Percentiles rank a stretch among this genome's conserved stretches.
These are phyloP conservation scores for Neodiprion lecontei DNA, from an alignment of 1,140 invertebrate species.

Conservation along the genomic window DNA sequence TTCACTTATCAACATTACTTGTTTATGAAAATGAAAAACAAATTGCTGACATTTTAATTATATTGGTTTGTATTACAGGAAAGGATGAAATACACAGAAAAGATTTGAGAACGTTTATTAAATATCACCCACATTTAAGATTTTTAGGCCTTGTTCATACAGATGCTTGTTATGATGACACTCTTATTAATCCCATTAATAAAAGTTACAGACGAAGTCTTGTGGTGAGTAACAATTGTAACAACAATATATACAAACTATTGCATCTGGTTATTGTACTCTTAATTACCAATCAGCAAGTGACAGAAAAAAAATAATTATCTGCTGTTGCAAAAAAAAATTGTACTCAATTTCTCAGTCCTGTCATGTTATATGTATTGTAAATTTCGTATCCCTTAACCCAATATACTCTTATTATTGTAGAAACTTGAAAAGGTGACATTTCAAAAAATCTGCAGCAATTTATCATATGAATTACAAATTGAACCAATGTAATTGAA, in stretches of 20 bases:
- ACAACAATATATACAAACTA: not conserved
- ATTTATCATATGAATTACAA: too few species aligned
- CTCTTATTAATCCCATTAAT: slow-evolving; percentile 62
- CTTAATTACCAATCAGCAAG: too few species aligned
- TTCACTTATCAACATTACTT: not conserved
- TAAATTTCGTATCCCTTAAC: too few species aligned
- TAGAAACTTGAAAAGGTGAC: too few species aligned
- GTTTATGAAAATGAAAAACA: not conserved
- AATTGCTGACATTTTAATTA: not conserved
- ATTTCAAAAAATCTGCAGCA: too few species aligned
- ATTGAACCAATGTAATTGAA: too few species aligned
- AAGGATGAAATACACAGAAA: slow-evolving; percentile 65
- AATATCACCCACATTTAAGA: slow-evolving; percentile 60
- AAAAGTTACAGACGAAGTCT: slow-evolving; percentile 58
- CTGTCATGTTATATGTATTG: too few species aligned
- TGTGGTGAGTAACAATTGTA: slow-evolving; percentile 48
- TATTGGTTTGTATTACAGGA: slow-evolving; percentile 37
- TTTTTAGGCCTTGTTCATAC: slow-evolving; percentile 72
- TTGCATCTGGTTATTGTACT: too few species aligned
- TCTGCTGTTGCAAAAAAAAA: too few species aligned
- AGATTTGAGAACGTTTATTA: slow-evolving; percentile 63
- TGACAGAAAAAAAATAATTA: too few species aligned
- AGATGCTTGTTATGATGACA: slow-evolving; percentile 66
- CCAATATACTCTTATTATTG: too few species aligned
- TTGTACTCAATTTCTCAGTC: too few species aligned